Evolutionary conservation across 2,797 vertebrate species (phyloP), one percentile per base, ranked within the genome.

Genomic region (Dendrocincla tyrannina): DNA sequence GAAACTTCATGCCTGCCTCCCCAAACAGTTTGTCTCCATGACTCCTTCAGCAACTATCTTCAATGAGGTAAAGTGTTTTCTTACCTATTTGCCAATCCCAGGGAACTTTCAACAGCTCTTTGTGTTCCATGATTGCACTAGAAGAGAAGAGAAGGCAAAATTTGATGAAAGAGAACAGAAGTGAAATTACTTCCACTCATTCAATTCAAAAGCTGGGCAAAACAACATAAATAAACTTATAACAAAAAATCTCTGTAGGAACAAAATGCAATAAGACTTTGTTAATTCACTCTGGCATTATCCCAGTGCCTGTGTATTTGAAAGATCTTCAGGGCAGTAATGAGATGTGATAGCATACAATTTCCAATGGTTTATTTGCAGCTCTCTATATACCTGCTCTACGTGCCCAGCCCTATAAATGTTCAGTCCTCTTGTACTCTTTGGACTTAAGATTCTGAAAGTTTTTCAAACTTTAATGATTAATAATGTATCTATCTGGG

Each of bases 81-180:
- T 99, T 98, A 99, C 99, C 99, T 97, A 99, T 99, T 96, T 99
- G 99, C 99, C 99, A 99, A 70, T 99, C 98, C 99, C 99, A 99
- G 66, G 98, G 98, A 67, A 99, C 99, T 97, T 98, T 99, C 97
- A 99, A 96, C 85, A 99, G 98, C 97, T 99, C 99, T 97, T 99
- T 99, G 97, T 99, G 99, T 85, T 99, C 99, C 98, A 99, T 99
- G 91, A 99, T 99, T 93, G 99, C 99, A 93, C 99, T 99, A 96
- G 44, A 98, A 98, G 85, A 95, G 63, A 95, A 92, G 86, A 97
- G 93, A 97, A 95, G 85, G 89, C 14, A 70, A 91, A 88, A 59
- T 58, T 24, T 64, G n/a, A 95, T 90, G 62, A 88, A 76, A 55
- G 58, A 94, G 69, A 91, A 66, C 42, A 80, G 60, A 96, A 95